phyloP scores from a whole-genome alignment of 2,888 invertebrate genomes.

The Pollenia griseotomentosa region DNA sequence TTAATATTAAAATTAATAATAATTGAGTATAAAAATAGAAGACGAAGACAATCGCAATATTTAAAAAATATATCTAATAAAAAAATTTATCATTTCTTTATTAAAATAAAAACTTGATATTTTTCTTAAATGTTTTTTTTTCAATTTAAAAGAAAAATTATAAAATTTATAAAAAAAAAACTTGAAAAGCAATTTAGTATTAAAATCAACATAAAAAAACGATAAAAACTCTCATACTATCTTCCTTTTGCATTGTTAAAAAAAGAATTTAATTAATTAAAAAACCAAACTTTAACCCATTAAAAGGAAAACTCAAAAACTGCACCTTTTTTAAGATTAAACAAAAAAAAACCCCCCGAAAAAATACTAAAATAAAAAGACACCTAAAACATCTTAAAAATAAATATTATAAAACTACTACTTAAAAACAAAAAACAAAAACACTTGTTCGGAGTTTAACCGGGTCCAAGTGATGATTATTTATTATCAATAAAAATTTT shows the following conservation, averaged over 20 bases:
- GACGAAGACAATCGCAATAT: constrained; percentile 70
- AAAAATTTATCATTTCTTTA: constrained; percentile 14
- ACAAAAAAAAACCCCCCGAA: not conserved
- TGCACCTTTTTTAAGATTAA: constrained; percentile 24
- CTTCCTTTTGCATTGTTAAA: constrained; percentile 49
- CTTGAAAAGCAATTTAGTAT: constrained; percentile 71
- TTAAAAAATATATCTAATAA: constrained; percentile 28
- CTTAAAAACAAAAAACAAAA: constrained; percentile 49
- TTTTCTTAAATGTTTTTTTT: constrained; percentile 44
- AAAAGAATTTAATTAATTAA: not conserved
- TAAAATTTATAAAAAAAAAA: constrained; percentile 24
- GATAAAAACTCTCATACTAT: constrained; percentile 29
- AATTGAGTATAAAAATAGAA: constrained; percentile 27
- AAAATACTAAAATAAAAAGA: constrained; percentile 9
- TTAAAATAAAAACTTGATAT: constrained; percentile 15
- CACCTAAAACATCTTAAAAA: constrained; percentile 10
- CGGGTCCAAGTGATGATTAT: constrained; percentile 79
- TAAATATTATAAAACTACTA: constrained; percentile 51
- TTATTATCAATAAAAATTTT: constrained; percentile 14
- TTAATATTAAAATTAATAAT: constrained; percentile 30
- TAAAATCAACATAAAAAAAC: constrained; percentile 48
- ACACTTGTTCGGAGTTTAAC: constrained; percentile 81
- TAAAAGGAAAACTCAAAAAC: not conserved
- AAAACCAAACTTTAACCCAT: not conserved
- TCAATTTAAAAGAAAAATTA: constrained; percentile 54